Evolutionary conservation across 2,888 invertebrate species (phyloP), one percentile per base, ranked within the genome.

Genomic region (Thera britannica): DNA sequence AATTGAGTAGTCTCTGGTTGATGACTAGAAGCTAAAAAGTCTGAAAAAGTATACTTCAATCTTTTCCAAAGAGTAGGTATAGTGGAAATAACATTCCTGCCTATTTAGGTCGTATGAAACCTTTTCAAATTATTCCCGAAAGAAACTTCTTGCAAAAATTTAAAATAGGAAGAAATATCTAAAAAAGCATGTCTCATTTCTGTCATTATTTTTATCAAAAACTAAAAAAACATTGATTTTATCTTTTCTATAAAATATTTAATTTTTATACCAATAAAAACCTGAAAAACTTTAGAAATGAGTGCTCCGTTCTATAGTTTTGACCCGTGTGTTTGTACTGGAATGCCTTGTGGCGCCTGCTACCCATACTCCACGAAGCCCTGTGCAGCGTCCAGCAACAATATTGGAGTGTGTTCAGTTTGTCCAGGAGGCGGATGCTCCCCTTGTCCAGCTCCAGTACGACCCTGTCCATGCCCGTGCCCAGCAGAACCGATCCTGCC

Each of bases 351-450:
- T 64, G 93, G 93, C 2, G 91, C 93, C 3, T 90, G 90, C 72
- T 89, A 88, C 58, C 93, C 92, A 0, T 92, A 88, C 74, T 78
- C 83, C 7, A 93, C 90, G n/a, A 90, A 89, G 67, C 90, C 92
- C 0, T 89, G 90, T 71, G 86, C 81, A 9, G 81, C 86, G 0
- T 91, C 92, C 0, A 74, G 81, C 34, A 92, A 92, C 70, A 80
- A 90, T 70, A 65, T 91, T 23, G 73, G 89, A 1, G 81, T 82
- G 5, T 93, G 93, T 74, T 93, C 92, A 1, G 83, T 84, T 0
- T 93, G 92, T 65, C 92, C 93, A 0, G 93, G 93, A 1, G 93
- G 93, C 0, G 92, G 93, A 1, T 93, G 93, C 71, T 90, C 92
- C 0, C 83, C 93, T 0, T 93, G 93, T 65, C 93, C 93, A 1